These are phyloP conservation scores for Peromyscus nudipes DNA, from an alignment of 2,797 vertebrate species.

Conservation along the genomic window DNA sequence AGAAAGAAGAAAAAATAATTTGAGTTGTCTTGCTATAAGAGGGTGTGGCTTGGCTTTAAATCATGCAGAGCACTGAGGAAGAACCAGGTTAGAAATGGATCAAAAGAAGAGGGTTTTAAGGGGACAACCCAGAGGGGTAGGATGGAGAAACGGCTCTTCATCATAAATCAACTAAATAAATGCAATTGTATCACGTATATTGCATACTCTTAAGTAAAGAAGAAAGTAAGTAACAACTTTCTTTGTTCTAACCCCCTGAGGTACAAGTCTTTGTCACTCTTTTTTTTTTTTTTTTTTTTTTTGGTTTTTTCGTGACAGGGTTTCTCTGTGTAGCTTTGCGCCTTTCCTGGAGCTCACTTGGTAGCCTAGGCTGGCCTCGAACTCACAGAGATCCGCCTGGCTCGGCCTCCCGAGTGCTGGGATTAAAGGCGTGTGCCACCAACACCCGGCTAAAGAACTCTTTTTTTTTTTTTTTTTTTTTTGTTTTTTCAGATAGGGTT, in stretches of 20 bases:
- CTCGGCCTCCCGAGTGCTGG: too few relatives aligned
- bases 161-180: not conserved
- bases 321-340: too few relatives aligned
- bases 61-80: not conserved
- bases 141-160: not conserved
- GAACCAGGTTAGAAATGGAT: not conserved
- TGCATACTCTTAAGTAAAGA: not conserved
- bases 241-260: not conserved
- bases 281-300: too few relatives aligned
- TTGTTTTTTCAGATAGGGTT: too few relatives aligned
- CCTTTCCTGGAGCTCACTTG: too few relatives aligned
- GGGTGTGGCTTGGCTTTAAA: not conserved
- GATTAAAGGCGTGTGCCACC: too few relatives aligned
- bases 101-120: not conserved
- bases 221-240: not conserved
- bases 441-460: too few relatives aligned
- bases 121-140: accelerated
- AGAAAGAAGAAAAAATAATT: not conserved
- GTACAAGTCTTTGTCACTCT: not conserved
- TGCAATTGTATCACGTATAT: not conserved
- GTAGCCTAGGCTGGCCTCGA: too few relatives aligned
- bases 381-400: too few relatives aligned
- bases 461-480: too few relatives aligned
- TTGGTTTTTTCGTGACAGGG: too few relatives aligned
- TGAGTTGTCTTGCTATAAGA: not conserved